A percentile compares a stretch with the other conserved stretches of the same genome.
Evolutionary conservation across 2,113 vertebrate genomes (phyloP).

Genomic region (Myiozetetes cayanensis): DNA sequence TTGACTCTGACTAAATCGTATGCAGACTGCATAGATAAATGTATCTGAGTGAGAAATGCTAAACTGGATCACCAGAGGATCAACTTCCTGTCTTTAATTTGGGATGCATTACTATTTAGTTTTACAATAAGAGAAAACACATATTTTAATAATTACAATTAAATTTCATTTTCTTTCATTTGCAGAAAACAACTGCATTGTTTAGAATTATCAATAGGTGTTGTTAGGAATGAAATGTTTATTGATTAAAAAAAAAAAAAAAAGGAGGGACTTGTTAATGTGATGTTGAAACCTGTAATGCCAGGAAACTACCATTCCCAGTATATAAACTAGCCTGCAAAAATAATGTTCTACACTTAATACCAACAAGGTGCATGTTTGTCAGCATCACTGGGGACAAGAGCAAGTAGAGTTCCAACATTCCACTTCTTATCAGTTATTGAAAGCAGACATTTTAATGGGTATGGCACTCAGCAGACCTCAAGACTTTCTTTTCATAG

Average conservation of each 20-base stretch:
- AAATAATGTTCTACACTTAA: background rate
- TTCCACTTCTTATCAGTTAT: conserved; percentile 35
- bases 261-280: background rate
- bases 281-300: background rate
- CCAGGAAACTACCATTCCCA: background rate
- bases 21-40: background rate
- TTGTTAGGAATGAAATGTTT: background rate
- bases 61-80: background rate
- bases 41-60: background rate
- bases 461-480: conserved; percentile 49
- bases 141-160: background rate
- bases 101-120: background rate
- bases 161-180: background rate
- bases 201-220: background rate
- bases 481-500: conserved; percentile 57
- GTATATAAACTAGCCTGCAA: background rate
- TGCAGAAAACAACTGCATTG: background rate
- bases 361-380: background rate
- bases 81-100: background rate
- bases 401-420: conserved; percentile 12
- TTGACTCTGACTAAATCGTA: background rate
- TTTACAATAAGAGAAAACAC: background rate
- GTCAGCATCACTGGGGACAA: conserved; percentile 40
- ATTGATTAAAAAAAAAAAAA: background rate
- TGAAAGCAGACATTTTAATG: conserved; percentile 60